Base-by-base conservation (phyloP, 2,888 invertebrate genomes). In the Adelphocoris suturalis region DNA sequence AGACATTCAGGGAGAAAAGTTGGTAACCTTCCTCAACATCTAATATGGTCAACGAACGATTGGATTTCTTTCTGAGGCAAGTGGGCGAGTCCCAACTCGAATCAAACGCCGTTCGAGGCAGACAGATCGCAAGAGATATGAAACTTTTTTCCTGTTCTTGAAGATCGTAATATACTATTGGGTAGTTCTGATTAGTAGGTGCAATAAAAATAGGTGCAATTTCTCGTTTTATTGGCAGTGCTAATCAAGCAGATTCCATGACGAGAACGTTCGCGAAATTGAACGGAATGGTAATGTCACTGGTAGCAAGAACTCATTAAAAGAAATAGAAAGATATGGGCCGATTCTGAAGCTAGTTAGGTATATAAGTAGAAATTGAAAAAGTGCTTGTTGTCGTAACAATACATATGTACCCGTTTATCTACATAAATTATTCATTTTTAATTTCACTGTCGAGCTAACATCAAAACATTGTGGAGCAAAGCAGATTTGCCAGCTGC, bases 1-100 rank as follows among this genome's bases (percentile, higher is more conserved):
- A 14, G 57, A 57, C 7, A 57, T n/a, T 14, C 7, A 7, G 7
- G 14, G 57, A 57, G 57, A 57, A 57, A 57, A 57, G 57, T 57
- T 68, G 68, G 19, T 68, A 68, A 68, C 68, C 68, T 68, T 68
- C 68, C 23, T 61, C 19, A 19, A 61, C 61, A n/a, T 68, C 68
- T 11, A 19, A 27, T 68, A 68, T 68, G 68, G 68, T 68, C 68
- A 68, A 23, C 68, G 23, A 68, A 19, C 68, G 9, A 23, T 12
- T 68, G 68, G 68, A 13, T 68, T 23, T 57, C 9, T 68, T 68
- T 23, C 11, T 12, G n/a, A 12, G 68, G 68, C 68, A 68, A 68
- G 27, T 57, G 57, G n/a, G 7, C 57, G 7, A 57, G 1, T n/a
- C 16, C 57, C 57, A 14, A 57, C n/a, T 57, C 16, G 57, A n/a